Evolutionary conservation across 2,888 invertebrate genomes (phyloP).

Genomic region (Dioctria linearis): DNA sequence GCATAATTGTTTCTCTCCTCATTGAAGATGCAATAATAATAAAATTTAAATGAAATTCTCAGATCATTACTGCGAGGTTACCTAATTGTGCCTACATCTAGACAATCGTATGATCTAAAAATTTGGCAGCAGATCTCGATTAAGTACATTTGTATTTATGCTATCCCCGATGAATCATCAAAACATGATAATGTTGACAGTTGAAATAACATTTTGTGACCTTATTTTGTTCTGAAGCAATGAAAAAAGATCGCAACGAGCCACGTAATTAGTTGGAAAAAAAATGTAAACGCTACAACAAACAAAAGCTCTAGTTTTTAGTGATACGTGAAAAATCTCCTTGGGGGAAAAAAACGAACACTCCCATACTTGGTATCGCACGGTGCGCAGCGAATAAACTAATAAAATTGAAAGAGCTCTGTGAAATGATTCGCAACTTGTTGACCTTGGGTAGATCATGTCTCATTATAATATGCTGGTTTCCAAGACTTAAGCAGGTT

Average conservation of each 20-base stretch:
- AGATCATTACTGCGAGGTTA: no score
- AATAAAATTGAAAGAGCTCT: neutral
- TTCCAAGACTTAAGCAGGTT: neutral
- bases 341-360: neutral
- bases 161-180: neutral
- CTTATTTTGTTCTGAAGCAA: neutral
- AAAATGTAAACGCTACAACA: neutral
- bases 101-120: no score
- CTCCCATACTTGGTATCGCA: conserved; percentile 6
- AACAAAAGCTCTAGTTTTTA: neutral
- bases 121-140: no score
- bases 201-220: neutral
- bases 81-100: no score
- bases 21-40: no score
- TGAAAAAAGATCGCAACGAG: neutral
- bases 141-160: no score
- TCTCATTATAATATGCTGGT: neutral
- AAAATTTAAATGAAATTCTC: no score
- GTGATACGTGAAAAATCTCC: no score
- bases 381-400: neutral
- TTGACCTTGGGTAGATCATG: neutral
- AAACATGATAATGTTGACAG: neutral
- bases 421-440: neutral
- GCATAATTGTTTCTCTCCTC: no score
- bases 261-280: neutral